phyloP scores from a whole-genome alignment of 2,888 invertebrate genomes.

The Steromphala cineraria region DNA sequence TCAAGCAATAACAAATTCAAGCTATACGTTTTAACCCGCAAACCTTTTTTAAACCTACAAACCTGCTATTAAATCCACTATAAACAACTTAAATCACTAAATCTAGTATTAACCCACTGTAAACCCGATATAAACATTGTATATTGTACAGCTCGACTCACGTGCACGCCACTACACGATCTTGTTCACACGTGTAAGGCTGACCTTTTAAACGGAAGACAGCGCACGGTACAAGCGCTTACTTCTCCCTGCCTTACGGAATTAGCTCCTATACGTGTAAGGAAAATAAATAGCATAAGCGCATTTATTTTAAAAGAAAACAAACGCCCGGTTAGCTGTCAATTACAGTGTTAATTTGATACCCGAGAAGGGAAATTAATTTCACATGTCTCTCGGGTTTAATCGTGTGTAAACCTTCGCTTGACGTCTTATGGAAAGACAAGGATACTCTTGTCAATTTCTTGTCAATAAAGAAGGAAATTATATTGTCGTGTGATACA shows the following conservation, averaged over 20 bases:
- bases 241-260: constrained; percentile 21
- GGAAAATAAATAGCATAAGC: constrained; percentile 29
- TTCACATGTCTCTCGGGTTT: constrained; percentile 22
- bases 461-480: background rate
- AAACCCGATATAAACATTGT: no score
- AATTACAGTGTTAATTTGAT: constrained; percentile 31
- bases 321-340: constrained; percentile 31
- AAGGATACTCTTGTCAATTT: background rate
- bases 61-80: no score
- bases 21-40: no score
- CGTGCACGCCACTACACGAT: background rate
- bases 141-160: background rate
- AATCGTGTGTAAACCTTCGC: background rate
- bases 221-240: background rate
- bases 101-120: no score
- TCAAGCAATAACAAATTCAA: no score
- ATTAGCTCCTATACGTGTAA: constrained; percentile 27
- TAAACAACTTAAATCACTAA: no score
- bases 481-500: no score
- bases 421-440: background rate
- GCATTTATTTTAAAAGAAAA: constrained; percentile 35
- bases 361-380: constrained; percentile 24
- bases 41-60: no score
- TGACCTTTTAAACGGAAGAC: constrained; percentile 26
- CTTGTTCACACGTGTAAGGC: background rate